Percentiles rank a stretch among this genome's conserved stretches.
phyloP scores from a whole-genome alignment of 1,140 invertebrate genomes.

The Nylanderia fulva region DNA sequence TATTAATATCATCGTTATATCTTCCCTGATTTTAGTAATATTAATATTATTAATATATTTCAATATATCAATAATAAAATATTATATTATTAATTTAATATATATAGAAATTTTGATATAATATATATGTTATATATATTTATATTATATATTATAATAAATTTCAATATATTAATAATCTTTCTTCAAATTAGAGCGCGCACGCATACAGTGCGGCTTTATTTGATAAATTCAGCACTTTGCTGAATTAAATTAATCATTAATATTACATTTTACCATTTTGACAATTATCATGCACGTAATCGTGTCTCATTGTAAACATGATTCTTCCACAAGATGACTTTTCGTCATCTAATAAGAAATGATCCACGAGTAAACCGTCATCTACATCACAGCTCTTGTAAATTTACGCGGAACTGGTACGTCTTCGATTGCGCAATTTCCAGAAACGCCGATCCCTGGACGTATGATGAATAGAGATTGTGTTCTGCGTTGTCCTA shows the following conservation, averaged over 20 bases:
- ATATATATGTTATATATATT: no score
- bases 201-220: not conserved
- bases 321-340: not conserved
- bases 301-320: conserved; percentile 2
- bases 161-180: not conserved
- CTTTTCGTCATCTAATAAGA: not conserved
- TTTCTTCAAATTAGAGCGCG: not conserved
- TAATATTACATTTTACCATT: not conserved
- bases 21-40: not conserved
- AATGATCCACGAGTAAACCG: conserved; percentile 31
- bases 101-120: not conserved
- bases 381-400: not conserved
- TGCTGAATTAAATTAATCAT: not conserved
- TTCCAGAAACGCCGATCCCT: conserved; percentile 84
- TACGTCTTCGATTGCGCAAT: conserved; percentile 81
- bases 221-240: conserved; percentile 1
- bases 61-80: conserved; percentile 11
- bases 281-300: not conserved
- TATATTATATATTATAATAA: not conserved
- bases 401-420: conserved; percentile 77
- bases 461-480: conserved; percentile 83
- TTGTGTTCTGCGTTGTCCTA: conserved; percentile 80
- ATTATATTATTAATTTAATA: not conserved
- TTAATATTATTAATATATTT: conserved; percentile 39
- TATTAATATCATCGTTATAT: conserved; percentile 5